Conservation (phyloP, 1,140 invertebrate species). For the Megalonaias nervosa region DNA sequence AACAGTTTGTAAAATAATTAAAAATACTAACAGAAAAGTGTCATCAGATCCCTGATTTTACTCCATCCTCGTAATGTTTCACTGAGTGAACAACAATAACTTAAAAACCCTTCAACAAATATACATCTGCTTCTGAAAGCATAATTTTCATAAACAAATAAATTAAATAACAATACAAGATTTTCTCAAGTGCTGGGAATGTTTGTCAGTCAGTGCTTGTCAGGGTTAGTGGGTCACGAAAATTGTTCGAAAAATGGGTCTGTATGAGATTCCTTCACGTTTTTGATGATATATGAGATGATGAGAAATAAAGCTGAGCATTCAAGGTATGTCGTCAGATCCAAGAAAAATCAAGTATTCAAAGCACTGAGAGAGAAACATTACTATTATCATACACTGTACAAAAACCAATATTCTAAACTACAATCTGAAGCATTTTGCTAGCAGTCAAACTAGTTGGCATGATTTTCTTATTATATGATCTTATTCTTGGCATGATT, state of each 20-base stretch:
- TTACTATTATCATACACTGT: slow-evolving; percentile 33
- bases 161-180: slow-evolving; percentile 24
- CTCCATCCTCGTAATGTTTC: background rate
- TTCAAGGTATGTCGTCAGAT: background rate
- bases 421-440: slow-evolving; percentile 7
- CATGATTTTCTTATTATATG: slow-evolving; percentile 12
- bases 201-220: slow-evolving; percentile 26
- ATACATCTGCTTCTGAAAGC: slow-evolving; percentile 1
- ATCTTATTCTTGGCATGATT: slow-evolving; percentile 5
- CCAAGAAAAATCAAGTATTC: slow-evolving; percentile 11
- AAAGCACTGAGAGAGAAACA: slow-evolving; percentile 25
- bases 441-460: slow-evolving; percentile 6
- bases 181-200: slow-evolving; percentile 10
- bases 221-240: slow-evolving; percentile 23
- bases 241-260: slow-evolving; percentile 19
- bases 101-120: slow-evolving; percentile 5
- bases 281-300: background rate
- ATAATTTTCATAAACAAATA: slow-evolving; percentile 2
- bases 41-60: slow-evolving; percentile 5
- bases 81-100: background rate
- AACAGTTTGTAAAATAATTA: slow-evolving; percentile 1
- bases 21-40: slow-evolving; percentile 3
- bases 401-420: slow-evolving; percentile 23
- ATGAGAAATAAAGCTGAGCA: background rate
- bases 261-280: background rate